phyloP scores from a whole-genome alignment of 2,113 vertebrate genomes.

The Thamnophis sirtalis region DNA sequence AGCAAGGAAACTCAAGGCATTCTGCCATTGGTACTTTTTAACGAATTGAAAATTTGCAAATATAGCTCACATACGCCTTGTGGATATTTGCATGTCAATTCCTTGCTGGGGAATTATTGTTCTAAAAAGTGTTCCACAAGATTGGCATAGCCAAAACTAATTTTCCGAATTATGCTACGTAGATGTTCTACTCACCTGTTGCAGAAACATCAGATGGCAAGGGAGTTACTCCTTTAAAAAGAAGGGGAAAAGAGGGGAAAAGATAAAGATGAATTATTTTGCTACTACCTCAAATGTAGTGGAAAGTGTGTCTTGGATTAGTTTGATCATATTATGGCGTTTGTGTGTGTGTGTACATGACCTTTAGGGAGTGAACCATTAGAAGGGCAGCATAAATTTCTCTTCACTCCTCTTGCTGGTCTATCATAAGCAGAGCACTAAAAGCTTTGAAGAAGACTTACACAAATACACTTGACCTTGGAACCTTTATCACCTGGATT shows the following conservation, averaged over 20 bases:
- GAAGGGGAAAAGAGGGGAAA: neutral
- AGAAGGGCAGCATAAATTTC: neutral
- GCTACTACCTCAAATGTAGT: neutral
- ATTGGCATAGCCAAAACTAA: neutral
- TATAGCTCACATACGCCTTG: neutral
- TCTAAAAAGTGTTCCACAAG: neutral
- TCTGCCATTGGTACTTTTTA: neutral
- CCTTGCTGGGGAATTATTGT: neutral
- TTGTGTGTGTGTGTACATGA: neutral
- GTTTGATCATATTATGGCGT: neutral
- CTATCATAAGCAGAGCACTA: neutral
- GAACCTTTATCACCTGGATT: neutral
- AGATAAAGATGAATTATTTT: neutral
- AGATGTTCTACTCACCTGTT: neutral
- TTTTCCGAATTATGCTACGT: neutral
- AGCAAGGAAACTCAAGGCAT: neutral
- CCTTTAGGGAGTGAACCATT: neutral
- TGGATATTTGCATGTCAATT: neutral
- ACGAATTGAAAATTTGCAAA: neutral
- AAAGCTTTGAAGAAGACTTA: neutral
- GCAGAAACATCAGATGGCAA: neutral
- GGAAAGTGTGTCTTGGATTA: neutral
- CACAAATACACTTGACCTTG: neutral
- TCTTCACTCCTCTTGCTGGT: neutral
- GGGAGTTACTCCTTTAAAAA: neutral